Conservation (phyloP, 30 jellyfish, hydroid and myxozoan genomes). For the Clytia hemisphaerica region DNA sequence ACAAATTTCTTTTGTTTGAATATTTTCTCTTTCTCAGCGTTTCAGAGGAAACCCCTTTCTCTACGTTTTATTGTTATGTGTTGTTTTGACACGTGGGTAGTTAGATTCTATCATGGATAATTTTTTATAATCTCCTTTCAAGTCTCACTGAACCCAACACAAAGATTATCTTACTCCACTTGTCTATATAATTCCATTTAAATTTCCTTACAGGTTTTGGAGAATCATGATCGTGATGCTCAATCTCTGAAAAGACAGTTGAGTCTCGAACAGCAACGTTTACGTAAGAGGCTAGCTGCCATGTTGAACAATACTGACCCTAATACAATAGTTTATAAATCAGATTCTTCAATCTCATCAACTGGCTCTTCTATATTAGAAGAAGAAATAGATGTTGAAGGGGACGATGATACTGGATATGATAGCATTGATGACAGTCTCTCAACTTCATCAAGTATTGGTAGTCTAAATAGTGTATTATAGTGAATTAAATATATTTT, state of each 20-base stretch:
- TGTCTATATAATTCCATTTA: background rate
- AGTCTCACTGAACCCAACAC: background rate
- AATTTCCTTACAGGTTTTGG: conserved; percentile 52
- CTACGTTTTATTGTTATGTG: background rate
- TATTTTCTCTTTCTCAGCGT: too few relatives aligned
- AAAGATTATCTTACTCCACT: background rate
- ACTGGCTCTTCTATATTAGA: conserved; percentile 47
- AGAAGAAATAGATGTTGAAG: conserved; percentile 87
- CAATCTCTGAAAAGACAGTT: conserved; percentile 61
- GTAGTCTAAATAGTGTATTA: conserved; percentile 35
- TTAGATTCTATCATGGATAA: background rate
- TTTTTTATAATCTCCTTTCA: background rate
- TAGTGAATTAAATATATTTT: background rate
- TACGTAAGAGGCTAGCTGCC: conserved; percentile 50
- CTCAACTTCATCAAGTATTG: conserved; percentile 44
- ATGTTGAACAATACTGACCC: conserved; percentile 20
- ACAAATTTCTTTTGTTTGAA: too few relatives aligned
- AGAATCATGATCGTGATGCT: conserved; percentile 84
- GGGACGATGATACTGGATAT: conserved; percentile 94
- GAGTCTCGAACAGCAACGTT: conserved; percentile 67
- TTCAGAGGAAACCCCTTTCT: too few relatives aligned
- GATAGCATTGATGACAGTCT: conserved; percentile 89
- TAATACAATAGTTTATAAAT: conserved; percentile 2
- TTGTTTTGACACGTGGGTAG: background rate
- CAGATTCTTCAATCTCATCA: conserved; percentile 22